Percentiles rank a stretch among this genome's conserved stretches.
These are phyloP conservation scores for Microcebus tavaratra DNA, from an alignment of 2,113 vertebrate genomes.

Conservation along the genomic window DNA sequence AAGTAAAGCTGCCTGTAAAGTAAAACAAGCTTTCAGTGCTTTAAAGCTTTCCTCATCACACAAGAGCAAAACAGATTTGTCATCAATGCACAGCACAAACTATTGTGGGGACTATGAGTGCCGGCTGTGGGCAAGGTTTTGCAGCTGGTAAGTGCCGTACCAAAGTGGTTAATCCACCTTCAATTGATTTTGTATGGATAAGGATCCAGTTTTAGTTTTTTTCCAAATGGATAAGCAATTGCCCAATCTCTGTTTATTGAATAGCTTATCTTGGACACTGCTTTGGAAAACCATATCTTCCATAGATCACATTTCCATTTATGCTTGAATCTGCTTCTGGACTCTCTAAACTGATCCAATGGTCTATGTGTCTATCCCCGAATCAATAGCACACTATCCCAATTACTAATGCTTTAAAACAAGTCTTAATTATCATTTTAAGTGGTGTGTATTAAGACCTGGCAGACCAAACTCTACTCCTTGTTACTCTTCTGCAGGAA, in stretches of 20 bases:
- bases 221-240: neutral
- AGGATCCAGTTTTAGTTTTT: slow-evolving; percentile 18
- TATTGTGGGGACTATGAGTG: too few species aligned
- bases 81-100: too few species aligned
- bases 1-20: too few species aligned
- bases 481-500: neutral
- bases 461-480: neutral
- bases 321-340: neutral
- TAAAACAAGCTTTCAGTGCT: too few species aligned
- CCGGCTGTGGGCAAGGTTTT: too few species aligned
- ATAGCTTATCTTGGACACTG: neutral
- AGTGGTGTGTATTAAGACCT: neutral
- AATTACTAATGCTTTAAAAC: neutral
- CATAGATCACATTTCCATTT: neutral
- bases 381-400: neutral
- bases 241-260: neutral
- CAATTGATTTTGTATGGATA: slow-evolving; percentile 24
- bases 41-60: too few species aligned
- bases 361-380: neutral
- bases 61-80: too few species aligned
- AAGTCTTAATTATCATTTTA: neutral
- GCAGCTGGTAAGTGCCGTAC: too few species aligned
- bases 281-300: neutral
- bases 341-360: neutral
- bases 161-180: neutral